Evolutionary conservation across 2,797 vertebrate species (phyloP).

Genomic region (Pangasius larnaudii): DNA sequence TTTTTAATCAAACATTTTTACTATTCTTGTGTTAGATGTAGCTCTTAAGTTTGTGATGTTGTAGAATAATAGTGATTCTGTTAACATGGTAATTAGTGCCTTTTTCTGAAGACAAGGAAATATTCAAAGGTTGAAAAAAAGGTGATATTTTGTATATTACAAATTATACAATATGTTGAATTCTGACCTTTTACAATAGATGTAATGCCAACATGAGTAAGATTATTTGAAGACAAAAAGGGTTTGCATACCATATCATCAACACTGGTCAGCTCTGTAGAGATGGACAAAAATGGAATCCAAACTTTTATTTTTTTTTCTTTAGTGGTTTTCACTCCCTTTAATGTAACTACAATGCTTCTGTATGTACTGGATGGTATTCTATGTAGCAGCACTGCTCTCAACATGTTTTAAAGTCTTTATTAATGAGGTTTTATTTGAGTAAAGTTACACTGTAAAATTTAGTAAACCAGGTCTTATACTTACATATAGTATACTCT

Average conservation of each 20-base stretch:
- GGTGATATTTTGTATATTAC: slow-evolving; percentile 48
- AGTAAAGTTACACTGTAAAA: not conserved
- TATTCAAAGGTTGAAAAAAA: slow-evolving; percentile 30
- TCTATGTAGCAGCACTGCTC: slow-evolving; percentile 66
- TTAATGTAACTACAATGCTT: slow-evolving; percentile 65
- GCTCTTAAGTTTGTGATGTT: slow-evolving; percentile 65
- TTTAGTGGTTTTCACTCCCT: slow-evolving; percentile 38
- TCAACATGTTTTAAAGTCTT: slow-evolving; percentile 1
- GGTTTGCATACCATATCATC: slow-evolving; percentile 61
- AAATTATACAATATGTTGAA: slow-evolving; percentile 19
- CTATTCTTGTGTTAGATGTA: slow-evolving; percentile 60
- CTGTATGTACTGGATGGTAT: slow-evolving; percentile 62
- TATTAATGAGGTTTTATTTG: not conserved
- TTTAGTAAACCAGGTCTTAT: not conserved
- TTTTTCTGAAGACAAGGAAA: slow-evolving; percentile 52
- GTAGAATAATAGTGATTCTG: slow-evolving; percentile 63
- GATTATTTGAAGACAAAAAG: slow-evolving; percentile 36
- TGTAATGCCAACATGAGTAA: not conserved
- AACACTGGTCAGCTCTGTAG: slow-evolving; percentile 66
- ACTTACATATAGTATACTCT: not conserved
- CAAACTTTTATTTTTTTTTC: slow-evolving; percentile 54
- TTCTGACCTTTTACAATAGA: slow-evolving; percentile 9
- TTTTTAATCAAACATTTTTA: slow-evolving; percentile 74
- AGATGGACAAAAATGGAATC: slow-evolving; percentile 63
- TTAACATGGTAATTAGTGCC: slow-evolving; percentile 59